Percentiles rank a stretch among this genome's conserved stretches.
phyloP scores from a whole-genome alignment of 2,113 vertebrate species.

The Gopherus evgoodei region DNA sequence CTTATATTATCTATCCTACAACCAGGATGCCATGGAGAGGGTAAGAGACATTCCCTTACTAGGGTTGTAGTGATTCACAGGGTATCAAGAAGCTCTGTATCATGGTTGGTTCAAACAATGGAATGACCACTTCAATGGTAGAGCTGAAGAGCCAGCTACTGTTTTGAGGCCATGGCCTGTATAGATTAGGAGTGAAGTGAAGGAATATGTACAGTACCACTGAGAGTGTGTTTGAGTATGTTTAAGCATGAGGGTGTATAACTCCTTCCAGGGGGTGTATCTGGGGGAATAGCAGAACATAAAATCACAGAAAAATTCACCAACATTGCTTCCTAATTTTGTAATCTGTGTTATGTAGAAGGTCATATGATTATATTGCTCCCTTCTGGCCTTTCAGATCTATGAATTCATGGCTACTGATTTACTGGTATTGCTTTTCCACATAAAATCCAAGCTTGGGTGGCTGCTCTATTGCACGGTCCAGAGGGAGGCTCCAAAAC shows the following conservation, averaged over 20 bases:
- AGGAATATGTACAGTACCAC: background rate
- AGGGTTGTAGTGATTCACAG: background rate
- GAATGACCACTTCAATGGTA: background rate
- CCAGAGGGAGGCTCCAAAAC: background rate
- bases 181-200: background rate
- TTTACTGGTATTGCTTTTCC: background rate
- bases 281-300: background rate
- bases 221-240: background rate
- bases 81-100: background rate
- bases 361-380: background rate
- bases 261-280: background rate
- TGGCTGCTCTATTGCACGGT: background rate
- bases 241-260: background rate
- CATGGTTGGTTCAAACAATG: background rate
- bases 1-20: constrained; percentile 98
- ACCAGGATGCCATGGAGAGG: constrained; percentile 99
- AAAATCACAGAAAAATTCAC: background rate
- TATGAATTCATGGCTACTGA: background rate
- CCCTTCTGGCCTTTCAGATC: background rate
- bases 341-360: background rate
- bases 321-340: background rate
- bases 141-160: background rate
- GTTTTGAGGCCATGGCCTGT: background rate
- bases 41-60: constrained; percentile 75
- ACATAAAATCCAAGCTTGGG: background rate